Evolutionary conservation across 2,888 invertebrate genomes (phyloP).

Genomic region (Ochropleura leucogaster): DNA sequence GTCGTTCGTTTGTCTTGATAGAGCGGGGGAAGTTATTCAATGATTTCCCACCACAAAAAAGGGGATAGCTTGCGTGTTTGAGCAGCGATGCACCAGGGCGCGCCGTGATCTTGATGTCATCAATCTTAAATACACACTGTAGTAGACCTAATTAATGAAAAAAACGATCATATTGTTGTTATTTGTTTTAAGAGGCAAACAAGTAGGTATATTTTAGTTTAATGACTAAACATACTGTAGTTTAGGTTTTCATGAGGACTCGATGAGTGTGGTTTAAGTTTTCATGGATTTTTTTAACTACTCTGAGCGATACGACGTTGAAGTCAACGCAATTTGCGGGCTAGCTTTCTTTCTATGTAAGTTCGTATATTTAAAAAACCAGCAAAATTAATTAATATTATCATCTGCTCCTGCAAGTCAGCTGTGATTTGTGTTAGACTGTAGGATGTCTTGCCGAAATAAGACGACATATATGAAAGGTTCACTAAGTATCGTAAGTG

Average conservation of each 20-base stretch:
- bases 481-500: too few relatives aligned
- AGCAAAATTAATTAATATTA: too few relatives aligned
- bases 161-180: not conserved
- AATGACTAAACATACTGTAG: not conserved
- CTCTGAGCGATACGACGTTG: not conserved
- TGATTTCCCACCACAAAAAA: too few relatives aligned
- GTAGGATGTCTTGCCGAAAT: too few relatives aligned
- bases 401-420: too few relatives aligned
- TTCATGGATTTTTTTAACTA: not conserved
- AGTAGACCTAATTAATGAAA: not conserved
- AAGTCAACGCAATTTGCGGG: not conserved
- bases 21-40: too few relatives aligned
- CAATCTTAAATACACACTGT: not conserved
- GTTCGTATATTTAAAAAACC: not conserved
- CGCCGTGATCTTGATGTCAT: not conserved
- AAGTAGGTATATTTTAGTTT: not conserved
- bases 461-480: too few relatives aligned
- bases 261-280: not conserved
- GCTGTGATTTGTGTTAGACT: too few relatives aligned
- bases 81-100: not conserved
- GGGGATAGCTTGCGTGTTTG: not conserved
- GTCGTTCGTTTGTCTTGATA: too few relatives aligned
- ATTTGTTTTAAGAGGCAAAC: constrained; percentile 17
- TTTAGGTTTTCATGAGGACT: not conserved
- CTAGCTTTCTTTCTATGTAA: not conserved